These are phyloP conservation scores for Pelobates cultripes DNA, from an alignment of 2,797 vertebrate species.

Conservation along the genomic window DNA sequence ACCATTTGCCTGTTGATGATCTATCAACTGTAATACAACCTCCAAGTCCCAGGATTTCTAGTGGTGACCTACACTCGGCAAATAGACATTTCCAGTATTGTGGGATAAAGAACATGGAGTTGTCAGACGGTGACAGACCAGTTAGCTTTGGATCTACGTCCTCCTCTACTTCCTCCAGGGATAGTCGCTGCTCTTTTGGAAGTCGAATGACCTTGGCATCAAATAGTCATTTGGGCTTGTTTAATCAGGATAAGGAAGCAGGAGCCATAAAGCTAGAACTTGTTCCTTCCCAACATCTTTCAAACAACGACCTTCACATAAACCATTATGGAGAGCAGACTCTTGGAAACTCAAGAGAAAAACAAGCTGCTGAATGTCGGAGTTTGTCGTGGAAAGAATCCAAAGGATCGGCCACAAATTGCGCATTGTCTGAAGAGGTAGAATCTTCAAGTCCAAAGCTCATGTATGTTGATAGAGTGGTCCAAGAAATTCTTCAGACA, in stretches of 20 bases:
- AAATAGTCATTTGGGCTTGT: conserved; percentile 78
- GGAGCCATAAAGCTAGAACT: conserved; percentile 92
- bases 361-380: conserved; percentile 53
- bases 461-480: conserved; percentile 92
- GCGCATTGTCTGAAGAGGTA: conserved; percentile 55
- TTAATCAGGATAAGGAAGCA: conserved; percentile 82
- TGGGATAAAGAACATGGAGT: conserved; percentile 87
- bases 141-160: conserved; percentile 97
- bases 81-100: conserved; percentile 67
- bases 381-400: conserved; percentile 66
- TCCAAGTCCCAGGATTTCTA: conserved; percentile 68
- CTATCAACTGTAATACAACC: conserved; percentile 79
- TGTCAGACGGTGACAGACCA: conserved; percentile 89
- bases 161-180: conserved; percentile 92
- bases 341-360: conserved; percentile 38
- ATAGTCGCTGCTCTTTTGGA: conserved; percentile 94
- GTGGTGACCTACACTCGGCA: conserved; percentile 72
- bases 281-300: conserved; percentile 79
- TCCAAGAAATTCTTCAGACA: conserved; percentile 95
- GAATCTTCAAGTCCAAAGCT: conserved; percentile 83
- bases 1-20: conserved; percentile 76
- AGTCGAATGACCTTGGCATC: conserved; percentile 87
- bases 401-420: conserved; percentile 60
- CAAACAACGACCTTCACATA: conserved; percentile 63
- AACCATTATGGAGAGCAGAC: conserved; percentile 43